Conservation (phyloP, 2,888 invertebrate genomes). For the Ryuthela nishihirai region DNA sequence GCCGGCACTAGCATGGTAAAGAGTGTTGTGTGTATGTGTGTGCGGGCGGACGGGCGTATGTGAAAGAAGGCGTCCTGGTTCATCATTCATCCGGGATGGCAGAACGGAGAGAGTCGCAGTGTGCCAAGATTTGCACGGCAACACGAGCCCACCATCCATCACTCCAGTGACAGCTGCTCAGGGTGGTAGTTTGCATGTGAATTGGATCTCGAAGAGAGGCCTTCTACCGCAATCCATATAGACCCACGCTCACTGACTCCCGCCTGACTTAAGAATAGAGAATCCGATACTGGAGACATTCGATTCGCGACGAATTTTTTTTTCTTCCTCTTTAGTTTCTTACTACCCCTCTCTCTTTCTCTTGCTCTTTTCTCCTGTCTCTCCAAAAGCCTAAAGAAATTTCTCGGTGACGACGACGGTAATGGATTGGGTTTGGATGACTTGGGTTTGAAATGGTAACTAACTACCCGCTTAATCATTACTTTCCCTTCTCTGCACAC, state of each 20-base stretch:
- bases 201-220: constrained; percentile 25
- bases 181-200: constrained; percentile 37
- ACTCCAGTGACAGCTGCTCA: constrained; percentile 26
- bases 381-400: constrained; percentile 4
- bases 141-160: constrained; percentile 37
- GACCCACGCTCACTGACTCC: no score
- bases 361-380: no score
- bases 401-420: constrained; percentile 4
- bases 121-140: no score
- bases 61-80: no score
- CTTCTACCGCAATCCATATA: constrained; percentile 7
- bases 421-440: constrained; percentile 31
- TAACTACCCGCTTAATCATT: constrained; percentile 32
- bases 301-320: constrained; percentile 12
- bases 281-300: constrained; percentile 33
- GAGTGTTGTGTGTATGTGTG: no score
- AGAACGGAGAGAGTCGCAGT: no score
- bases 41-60: no score
- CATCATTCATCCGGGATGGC: no score
- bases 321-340: no score
- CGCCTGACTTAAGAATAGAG: constrained; percentile 13
- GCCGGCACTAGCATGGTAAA: no score
- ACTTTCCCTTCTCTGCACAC: neutral
- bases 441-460: constrained; percentile 17
- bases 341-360: neutral